Percentiles rank a stretch among this genome's conserved stretches.
These are phyloP conservation scores for Ridgeia piscesae DNA, from an alignment of 1,140 invertebrate genomes.

Conservation along the genomic window DNA sequence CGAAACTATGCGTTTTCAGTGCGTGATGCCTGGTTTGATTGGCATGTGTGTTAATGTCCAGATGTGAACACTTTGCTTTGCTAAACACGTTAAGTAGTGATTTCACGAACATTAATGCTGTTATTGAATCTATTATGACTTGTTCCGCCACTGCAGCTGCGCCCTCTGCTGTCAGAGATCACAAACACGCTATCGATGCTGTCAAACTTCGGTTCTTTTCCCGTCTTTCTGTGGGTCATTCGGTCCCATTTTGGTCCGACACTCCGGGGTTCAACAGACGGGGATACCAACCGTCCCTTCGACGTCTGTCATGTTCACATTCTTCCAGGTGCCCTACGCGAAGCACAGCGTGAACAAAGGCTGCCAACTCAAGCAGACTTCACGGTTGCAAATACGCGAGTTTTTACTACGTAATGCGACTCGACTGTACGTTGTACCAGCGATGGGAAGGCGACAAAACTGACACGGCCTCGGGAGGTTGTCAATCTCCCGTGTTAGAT, in stretches of 20 bases:
- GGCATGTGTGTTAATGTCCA: neutral
- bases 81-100: neutral
- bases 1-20: too few species aligned
- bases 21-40: neutral
- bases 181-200: too few species aligned
- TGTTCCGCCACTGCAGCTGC: too few species aligned
- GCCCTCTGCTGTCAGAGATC: too few species aligned
- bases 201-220: neutral
- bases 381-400: neutral
- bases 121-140: too few species aligned
- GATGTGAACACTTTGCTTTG: neutral
- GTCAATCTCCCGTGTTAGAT: neutral
- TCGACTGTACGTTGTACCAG: neutral
- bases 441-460: neutral
- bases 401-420: neutral
- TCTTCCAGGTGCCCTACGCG: neutral
- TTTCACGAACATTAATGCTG: too few species aligned
- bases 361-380: neutral
- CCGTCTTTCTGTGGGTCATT: neutral
- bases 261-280: neutral
- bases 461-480: neutral
- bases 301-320: neutral
- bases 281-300: neutral
- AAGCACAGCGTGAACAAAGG: neutral
- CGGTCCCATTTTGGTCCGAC: neutral